Evolutionary conservation across 2,113 vertebrate genomes (phyloP), one percentile per base, ranked within the genome.

Genomic region (Podilymbus podiceps): DNA sequence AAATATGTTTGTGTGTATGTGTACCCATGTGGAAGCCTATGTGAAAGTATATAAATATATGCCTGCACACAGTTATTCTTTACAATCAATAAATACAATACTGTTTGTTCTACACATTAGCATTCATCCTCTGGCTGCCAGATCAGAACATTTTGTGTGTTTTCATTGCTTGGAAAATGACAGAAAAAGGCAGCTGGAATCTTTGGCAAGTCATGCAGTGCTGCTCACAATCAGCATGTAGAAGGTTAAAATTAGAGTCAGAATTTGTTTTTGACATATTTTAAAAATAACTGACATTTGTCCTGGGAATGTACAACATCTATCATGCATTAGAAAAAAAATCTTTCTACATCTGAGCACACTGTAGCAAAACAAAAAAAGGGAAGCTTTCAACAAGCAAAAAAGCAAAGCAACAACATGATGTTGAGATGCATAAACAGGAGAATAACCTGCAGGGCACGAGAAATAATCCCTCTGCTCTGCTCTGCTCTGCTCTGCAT

Each of bases 221-320:
- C 79, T 94, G 75, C 56, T 91, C 64, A 92, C 64, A 78, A 30
- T 84, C 93, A 96, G 77, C 81, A 84, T 82, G 86, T 68, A 71
- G 86, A 68, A 92, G 80, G 93, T 93, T 96, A 97, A 97, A 95
- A 93, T 96, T 97, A 94, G 94, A 95, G 60, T 75, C 83, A 78
- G 68, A 93, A 81, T 86, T 96, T 93, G 42, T 1, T 94, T 94
- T 89, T 91, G 66, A 79, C 30, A 30, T 95, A 79, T 84, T 97
- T 94, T 95, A 72, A 94, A 96, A 96, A 96, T 95, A 96, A 94
- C 79, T 95, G 88, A 93, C 88, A 94, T 94, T 96, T 88, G 82
- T 97, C 83, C 79, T 96, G 92, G 92, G 94, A 95, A 94, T 40
- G 66, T 88, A 69, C 81, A 87, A 50, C 79, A 82, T 89, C 66